Percentiles rank a stretch among this genome's conserved stretches.
Evolutionary conservation across 2,797 vertebrate genomes (phyloP).

Genomic region (Salarias fasciatus): DNA sequence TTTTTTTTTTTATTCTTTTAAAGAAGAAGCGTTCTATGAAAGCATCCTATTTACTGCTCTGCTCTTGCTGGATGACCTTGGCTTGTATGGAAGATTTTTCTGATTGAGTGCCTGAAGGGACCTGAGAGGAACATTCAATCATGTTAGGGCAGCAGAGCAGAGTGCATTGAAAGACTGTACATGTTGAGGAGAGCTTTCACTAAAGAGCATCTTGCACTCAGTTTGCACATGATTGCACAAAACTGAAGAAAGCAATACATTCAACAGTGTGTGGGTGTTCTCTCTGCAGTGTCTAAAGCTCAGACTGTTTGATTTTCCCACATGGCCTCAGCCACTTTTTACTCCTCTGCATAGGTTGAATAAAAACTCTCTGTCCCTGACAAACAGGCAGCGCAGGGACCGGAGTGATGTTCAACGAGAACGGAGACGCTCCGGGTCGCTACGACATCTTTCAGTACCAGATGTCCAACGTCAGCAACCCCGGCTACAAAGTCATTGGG

Average conservation of each 20-base stretch:
- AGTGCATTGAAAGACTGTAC: slow-evolving; percentile 68
- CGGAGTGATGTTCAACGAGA: slow-evolving; percentile 92
- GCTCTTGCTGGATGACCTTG: slow-evolving; percentile 63
- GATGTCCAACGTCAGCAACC: slow-evolving; percentile 82
- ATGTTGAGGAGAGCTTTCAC: slow-evolving; percentile 54
- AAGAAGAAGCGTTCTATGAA: slow-evolving; percentile 68
- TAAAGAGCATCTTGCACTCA: slow-evolving; percentile 75
- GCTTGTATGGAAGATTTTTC: slow-evolving; percentile 68
- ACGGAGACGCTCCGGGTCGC: slow-evolving; percentile 90
- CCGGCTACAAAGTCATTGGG: slow-evolving; percentile 87
- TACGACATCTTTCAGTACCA: slow-evolving; percentile 97
- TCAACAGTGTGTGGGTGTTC: slow-evolving; percentile 53
- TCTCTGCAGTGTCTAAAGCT: slow-evolving; percentile 8
- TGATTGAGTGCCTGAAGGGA: slow-evolving; percentile 76
- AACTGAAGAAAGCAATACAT: slow-evolving; percentile 55
- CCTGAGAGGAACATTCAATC: slow-evolving; percentile 74
- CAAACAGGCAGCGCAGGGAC: slow-evolving; percentile 90
- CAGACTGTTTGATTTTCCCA: slow-evolving; percentile 9
- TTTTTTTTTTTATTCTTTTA: slow-evolving; percentile 21
- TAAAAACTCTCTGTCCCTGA: slow-evolving; percentile 40
- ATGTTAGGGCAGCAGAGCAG: slow-evolving; percentile 71
- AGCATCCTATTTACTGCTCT: slow-evolving; percentile 72
- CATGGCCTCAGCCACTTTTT: not conserved
- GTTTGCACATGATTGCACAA: slow-evolving; percentile 67
- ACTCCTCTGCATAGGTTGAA: slow-evolving; percentile 10